Base-by-base conservation (phyloP, 2,888 invertebrate genomes). In the Orthosia cruda region DNA sequence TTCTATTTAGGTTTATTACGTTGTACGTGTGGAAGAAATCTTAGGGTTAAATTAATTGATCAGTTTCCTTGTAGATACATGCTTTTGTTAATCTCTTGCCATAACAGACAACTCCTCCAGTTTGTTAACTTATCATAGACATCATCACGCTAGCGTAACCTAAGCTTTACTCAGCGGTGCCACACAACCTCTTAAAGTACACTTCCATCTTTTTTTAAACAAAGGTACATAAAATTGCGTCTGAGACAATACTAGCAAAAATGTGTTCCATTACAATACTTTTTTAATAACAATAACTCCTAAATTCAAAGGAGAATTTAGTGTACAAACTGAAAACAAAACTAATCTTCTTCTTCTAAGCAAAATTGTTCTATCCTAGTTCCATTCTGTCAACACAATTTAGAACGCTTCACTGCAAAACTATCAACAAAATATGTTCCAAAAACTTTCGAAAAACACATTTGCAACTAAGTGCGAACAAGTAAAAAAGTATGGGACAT, bases 401-500 rank as follows among this genome's bases (percentile, higher is more conserved):
- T 58, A 61, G 49, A 74, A 71, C 54, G 45, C 50, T 64, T 71
- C 58, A 45, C 57, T 47, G n/a, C n/a, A 18, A 49, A 77, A 70
- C 74, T 32, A 20, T 61, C 4, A 52, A 64, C 16, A 26, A 62
- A 76, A 80, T 83, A 73, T 26, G 4, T 26, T 4, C 4, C 11
- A 45, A 63, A 71, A 70, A 65, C 65, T 77, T 57, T 18, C 40
- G n/a, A 74, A 69, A 77, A 74, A 80, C 66, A 82, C 74, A 80
- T 81, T 78, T 63, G 40, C 40, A 78, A 79, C 71, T 78, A 80
- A 81, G 82, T 74, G 80, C 54, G 73, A 77, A 77, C 80, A 85
- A 83, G 78, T 79, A 87, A 80, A 78, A 77, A 85, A 86, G 77
- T 77, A 80, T 62, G 71, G 47, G 87, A 91, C 91, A 91, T 81